phyloP scores from a whole-genome alignment of 2,797 vertebrate species.

The Neosalanx taihuensis region DNA sequence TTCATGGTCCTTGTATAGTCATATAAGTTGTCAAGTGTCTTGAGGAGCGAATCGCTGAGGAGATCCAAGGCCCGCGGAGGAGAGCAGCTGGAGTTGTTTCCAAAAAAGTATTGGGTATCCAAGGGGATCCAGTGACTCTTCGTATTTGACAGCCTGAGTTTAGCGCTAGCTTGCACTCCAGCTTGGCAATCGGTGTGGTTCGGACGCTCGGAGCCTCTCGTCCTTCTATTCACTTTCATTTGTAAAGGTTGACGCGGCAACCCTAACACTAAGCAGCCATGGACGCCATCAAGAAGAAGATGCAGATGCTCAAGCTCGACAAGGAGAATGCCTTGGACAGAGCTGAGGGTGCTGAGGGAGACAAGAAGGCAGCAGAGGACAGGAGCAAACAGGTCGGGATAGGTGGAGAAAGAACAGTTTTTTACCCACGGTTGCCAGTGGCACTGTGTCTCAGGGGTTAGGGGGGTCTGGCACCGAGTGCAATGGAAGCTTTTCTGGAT shows the following conservation, averaged over 20 bases:
- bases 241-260: constrained; percentile 45
- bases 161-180: constrained; percentile 77
- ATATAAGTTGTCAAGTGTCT: constrained; percentile 80
- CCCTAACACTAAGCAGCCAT: constrained; percentile 78
- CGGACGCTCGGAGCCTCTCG: constrained; percentile 66
- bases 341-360: constrained; percentile 94
- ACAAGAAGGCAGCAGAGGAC: constrained; percentile 96
- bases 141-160: constrained; percentile 81
- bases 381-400: constrained; percentile 93
- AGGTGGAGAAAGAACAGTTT: constrained; percentile 13
- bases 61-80: constrained; percentile 61
- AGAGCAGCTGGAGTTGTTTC: constrained; percentile 72
- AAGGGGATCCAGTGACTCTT: constrained; percentile 80
- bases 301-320: constrained; percentile 99
- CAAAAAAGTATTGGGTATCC: constrained; percentile 89
- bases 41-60: constrained; percentile 79
- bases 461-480: background rate
- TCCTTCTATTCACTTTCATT: constrained; percentile 46
- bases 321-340: constrained; percentile 98
- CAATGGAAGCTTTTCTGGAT: constrained; percentile 18
- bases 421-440: constrained; percentile 44
- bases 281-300: constrained; percentile 99
- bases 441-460: constrained; percentile 12
- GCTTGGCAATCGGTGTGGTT: constrained; percentile 68
- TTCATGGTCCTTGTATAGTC: constrained; percentile 84